Base-by-base conservation (phyloP, 2,113 vertebrate genomes). In the Piaya cayana region DNA sequence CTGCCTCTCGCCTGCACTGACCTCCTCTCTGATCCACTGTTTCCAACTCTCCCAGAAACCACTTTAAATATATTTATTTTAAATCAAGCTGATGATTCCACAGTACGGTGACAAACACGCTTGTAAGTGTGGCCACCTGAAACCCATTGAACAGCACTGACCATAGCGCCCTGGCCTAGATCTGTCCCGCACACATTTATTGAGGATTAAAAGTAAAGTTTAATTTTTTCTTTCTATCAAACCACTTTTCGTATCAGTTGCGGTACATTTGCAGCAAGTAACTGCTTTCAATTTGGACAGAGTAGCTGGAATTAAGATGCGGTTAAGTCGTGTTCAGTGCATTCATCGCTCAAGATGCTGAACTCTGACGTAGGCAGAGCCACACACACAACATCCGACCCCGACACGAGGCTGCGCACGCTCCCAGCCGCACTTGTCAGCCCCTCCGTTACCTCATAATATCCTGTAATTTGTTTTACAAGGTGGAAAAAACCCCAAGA, bases 351-450 rank as follows among this genome's bases (percentile, higher is more conserved):
- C 8, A 47, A 77, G 53, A 65, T 36, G 39, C 63, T 45, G n/a
- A 88, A 77, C 36, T 32, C 26, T 11, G 39, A 5, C 2, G 4
- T 0, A 59, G 42, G 68, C 72, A 64, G 53, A 87, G 9, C 60
- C 60, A 42, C 3, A 11, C 8, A 49, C 6, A 18, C 12, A 60
- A 15, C 60, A 13, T 22, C 71, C 5, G 7, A 29, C 32, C 22
- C 4, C 1, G 17, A 32, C 58, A 37, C 18, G 20, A 32, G 23
- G 50, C 42, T 60, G 12, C 23, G 82, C 47, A 56, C 58, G 14
- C 8, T 27, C 3, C 1, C 5, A 79, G 39, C 37, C 3, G 7
- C 32, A 3, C 42, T 16, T 0, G 1, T 3, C n/a, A 82, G 58
- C 43, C 49, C 15, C 10, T 34, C 64, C 43, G n/a, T 8, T 42